These are phyloP conservation scores for Dolichopus griseipennis DNA, from an alignment of 2,888 invertebrate species.

Conservation along the genomic window DNA sequence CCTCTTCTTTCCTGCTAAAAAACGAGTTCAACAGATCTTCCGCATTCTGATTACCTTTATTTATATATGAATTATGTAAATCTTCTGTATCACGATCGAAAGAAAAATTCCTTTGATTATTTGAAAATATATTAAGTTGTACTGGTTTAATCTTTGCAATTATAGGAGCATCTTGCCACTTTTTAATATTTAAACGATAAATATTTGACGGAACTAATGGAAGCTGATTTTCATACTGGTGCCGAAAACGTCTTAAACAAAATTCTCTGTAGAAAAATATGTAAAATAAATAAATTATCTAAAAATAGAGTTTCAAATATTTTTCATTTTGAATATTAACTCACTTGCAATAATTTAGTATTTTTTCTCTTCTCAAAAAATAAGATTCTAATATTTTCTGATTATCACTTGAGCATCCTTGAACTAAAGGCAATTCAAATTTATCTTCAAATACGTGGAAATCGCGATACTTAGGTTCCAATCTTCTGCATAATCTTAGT, in stretches of 20 bases:
- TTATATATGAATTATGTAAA: slow-evolving; percentile 22
- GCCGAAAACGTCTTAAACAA: slow-evolving; percentile 38
- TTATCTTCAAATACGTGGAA: slow-evolving; percentile 33
- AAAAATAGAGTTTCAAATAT: neutral
- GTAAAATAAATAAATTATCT: neutral
- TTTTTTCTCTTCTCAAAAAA: slow-evolving; percentile 37
- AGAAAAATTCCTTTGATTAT: slow-evolving; percentile 20
- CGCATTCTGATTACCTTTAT: neutral
- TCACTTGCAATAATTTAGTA: slow-evolving; percentile 39
- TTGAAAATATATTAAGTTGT: slow-evolving; percentile 9
- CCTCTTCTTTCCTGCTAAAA: slow-evolving; percentile 21
- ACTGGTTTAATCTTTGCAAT: slow-evolving; percentile 25
- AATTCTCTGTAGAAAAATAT: slow-evolving; percentile 28
- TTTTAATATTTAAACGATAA: slow-evolving; percentile 31
- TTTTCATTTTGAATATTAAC: neutral
- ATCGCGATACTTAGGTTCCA: slow-evolving; percentile 31
- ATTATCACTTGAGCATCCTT: slow-evolving; percentile 31
- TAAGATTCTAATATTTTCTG: slow-evolving; percentile 37
- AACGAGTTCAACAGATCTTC: slow-evolving; percentile 24
- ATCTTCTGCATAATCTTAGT: slow-evolving; percentile 34
- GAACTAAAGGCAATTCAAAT: slow-evolving; percentile 34
- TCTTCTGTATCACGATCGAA: slow-evolving; percentile 33
- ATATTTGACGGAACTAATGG: slow-evolving; percentile 33
- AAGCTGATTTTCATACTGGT: slow-evolving; percentile 35
- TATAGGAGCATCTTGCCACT: slow-evolving; percentile 28